Evolutionary conservation across 2,888 invertebrate genomes (phyloP), one percentile per base, ranked within the genome.

Genomic region (Luffia ferchaultella): DNA sequence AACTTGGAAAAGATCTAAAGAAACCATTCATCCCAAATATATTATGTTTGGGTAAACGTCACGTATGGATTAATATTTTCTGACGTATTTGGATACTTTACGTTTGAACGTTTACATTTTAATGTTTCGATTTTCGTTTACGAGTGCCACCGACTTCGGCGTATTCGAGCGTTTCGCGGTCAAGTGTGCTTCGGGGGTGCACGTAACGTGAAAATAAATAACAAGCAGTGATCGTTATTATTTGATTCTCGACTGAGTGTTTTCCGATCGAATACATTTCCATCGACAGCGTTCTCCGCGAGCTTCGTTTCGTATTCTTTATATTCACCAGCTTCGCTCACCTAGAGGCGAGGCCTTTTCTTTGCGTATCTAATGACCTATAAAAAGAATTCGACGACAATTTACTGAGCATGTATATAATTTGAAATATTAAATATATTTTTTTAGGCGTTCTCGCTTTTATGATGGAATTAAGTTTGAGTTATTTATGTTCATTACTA

Each of bases 191-290:
- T n/a, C 30, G 30, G 5, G 30, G 12, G 30, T 30, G 30, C 30
- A 12, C 30, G 5, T 12, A 30, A 30, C 30, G 12, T 30, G 30
- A 30, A 30, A 30, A 30, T 30, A 30, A 30, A 30, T 30, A 30
- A 30, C 30, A 30, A 30, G 30, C 30, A n/a, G 30, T 12, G 30
- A 12, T 30, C 30, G 30, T 30, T 30, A 30, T 30, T 30, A 30
- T 30, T 30, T 30, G 30, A 30, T 30, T 30, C 30, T 12, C 30
- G 5, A 12, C 30, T 30, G 30, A 30, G 30, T 30, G 30, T 66
- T 69, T 69, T 67, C 63, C 63, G 64, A 62, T 60, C 61, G 62
- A 62, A 62, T 65, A 62, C 57, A 60, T 57, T 61, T 63, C 62
- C 62, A 68, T 63, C 61, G 61, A 56, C 53, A 52, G 55, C 44